phyloP scores from a whole-genome alignment of 1,140 invertebrate genomes.

The Dufourea novaeangliae region DNA sequence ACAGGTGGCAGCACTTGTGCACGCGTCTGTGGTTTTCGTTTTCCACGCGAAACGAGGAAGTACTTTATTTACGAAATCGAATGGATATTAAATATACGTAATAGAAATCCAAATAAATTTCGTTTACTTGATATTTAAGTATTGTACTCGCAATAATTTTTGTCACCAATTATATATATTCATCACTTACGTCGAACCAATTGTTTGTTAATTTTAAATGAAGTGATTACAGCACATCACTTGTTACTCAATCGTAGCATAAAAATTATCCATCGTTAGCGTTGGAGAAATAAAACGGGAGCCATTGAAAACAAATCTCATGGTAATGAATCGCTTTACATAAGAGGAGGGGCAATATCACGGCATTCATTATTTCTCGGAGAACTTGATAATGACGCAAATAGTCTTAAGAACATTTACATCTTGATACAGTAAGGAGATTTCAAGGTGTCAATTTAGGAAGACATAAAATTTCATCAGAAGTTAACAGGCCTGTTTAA shows the following conservation, averaged over 20 bases:
- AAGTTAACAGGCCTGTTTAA: background rate
- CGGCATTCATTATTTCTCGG: background rate
- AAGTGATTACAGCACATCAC: background rate
- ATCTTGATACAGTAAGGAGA: constrained; percentile 7
- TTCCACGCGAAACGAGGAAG: background rate
- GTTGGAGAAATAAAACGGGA: background rate
- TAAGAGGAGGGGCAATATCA: no score
- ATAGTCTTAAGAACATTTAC: constrained; percentile 22
- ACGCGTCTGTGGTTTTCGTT: background rate
- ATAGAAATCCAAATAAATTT: background rate
- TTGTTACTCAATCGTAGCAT: background rate
- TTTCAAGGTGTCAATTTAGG: constrained; percentile 1
- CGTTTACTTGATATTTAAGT: background rate
- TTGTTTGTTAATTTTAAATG: constrained; percentile 15
- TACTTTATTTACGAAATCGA: constrained; percentile 23
- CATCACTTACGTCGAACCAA: background rate
- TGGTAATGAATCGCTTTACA: background rate
- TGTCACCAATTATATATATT: background rate
- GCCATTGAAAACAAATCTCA: no score
- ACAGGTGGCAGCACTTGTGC: constrained; percentile 33
- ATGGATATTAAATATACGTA: background rate
- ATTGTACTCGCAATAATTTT: background rate
- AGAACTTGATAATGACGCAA: background rate
- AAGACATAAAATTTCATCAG: constrained; percentile 12
- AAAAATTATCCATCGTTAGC: background rate